Evolutionary conservation across 2,113 vertebrate species (phyloP).

Genomic region (Menidia beryllina): DNA sequence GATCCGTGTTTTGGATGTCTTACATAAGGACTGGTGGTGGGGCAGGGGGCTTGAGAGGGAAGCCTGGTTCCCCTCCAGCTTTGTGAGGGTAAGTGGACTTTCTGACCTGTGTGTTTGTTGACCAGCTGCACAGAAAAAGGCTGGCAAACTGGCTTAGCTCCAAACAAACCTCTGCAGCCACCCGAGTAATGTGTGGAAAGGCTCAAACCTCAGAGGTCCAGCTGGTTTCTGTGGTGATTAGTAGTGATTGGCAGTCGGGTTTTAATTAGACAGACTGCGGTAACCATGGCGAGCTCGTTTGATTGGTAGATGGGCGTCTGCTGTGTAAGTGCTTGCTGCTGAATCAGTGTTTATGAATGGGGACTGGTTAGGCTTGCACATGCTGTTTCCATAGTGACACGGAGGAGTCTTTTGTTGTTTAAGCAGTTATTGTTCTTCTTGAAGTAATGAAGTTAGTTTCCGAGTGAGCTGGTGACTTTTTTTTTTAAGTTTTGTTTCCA

Average conservation of each 20-base stretch:
- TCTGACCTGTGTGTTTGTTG: conserved; percentile 66
- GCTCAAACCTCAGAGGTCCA: conserved; percentile 28
- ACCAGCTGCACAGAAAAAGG: conserved; percentile 54
- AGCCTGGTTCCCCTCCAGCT: conserved; percentile 97
- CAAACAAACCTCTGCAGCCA: conserved; percentile 51
- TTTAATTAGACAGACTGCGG: conserved; percentile 55
- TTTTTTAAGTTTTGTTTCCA: neutral
- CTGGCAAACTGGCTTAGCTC: conserved; percentile 53
- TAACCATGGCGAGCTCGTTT: conserved; percentile 55
- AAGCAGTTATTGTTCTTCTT: conserved; percentile 5
- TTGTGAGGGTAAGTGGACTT: conserved; percentile 89
- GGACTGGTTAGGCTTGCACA: conserved; percentile 42
- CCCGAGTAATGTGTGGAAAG: conserved; percentile 32
- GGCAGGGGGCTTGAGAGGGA: conserved; percentile 90
- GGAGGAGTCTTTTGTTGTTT: conserved; percentile 5
- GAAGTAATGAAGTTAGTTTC: conserved; percentile 12
- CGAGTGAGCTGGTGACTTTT: neutral
- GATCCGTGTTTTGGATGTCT: conserved; percentile 93
- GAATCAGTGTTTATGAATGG: conserved; percentile 37
- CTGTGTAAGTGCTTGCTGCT: conserved; percentile 53
- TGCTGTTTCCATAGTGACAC: conserved; percentile 39
- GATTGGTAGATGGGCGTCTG: conserved; percentile 68
- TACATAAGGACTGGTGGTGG: conserved; percentile 99
- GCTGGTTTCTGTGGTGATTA: conserved; percentile 65
- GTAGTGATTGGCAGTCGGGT: conserved; percentile 65